Conservation (phyloP, 1,140 invertebrate genomes). For the Proales similis region DNA sequence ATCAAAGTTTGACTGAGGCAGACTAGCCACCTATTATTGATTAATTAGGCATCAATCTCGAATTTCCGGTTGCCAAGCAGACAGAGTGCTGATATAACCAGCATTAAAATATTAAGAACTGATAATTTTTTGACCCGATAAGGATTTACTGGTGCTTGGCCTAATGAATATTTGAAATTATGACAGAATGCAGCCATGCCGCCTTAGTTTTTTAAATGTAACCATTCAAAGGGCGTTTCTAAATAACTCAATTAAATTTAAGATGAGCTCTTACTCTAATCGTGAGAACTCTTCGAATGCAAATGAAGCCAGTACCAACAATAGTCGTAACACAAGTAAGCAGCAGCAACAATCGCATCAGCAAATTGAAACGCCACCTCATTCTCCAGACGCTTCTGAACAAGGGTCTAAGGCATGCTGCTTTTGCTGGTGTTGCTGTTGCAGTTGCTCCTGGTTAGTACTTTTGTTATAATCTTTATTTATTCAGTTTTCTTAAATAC, state of each 20-base stretch:
- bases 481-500: not conserved
- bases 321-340: not conserved
- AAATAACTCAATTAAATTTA: conserved; percentile 11
- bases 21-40: too few relatives aligned
- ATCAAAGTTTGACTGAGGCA: too few relatives aligned
- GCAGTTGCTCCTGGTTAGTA: conserved; percentile 33
- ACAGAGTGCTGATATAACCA: not conserved
- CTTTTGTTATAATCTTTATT: not conserved
- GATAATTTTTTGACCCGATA: not conserved
- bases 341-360: conserved; percentile 13
- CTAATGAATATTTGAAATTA: not conserved
- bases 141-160: conserved; percentile 1
- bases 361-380: conserved; percentile 11
- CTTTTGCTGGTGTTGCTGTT: conserved; percentile 38
- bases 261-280: conserved; percentile 38
- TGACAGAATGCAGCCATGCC: not conserved
- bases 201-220: not conserved
- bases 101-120: not conserved
- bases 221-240: not conserved
- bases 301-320: conserved; percentile 6
- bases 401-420: conserved; percentile 38
- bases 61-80: too few relatives aligned
- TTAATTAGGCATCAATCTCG: too few relatives aligned
- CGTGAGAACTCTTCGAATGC: conserved; percentile 35
- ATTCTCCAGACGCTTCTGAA: conserved; percentile 20